Base-by-base conservation (phyloP, 37 sponge, comb jelly and placozoan species). In the Halichondria panicea region DNA sequence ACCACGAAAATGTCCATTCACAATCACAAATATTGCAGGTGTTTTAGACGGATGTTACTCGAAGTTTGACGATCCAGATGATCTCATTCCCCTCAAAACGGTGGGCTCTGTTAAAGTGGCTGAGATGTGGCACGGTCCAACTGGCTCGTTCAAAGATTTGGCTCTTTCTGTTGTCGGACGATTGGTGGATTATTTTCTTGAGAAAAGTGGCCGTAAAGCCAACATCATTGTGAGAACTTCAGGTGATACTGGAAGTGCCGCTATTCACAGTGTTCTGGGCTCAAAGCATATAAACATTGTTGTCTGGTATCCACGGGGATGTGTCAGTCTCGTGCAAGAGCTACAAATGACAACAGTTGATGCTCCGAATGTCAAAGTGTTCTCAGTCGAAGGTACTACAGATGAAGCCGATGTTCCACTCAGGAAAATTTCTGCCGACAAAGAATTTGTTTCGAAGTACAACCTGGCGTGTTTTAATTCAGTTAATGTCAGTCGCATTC, bases 211-310 rank as follows among this genome's bases (percentile, higher is more conserved):
- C 39, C 21, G 83, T 55, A 64, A 39, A 27, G 82, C 63, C 3
- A 77, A 68, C 0, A 56, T 76, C 12, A 48, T 91, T 0, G 83
- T 86, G 11, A 46, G 65, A 22, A 91, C 91, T 13, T 40, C 77
- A 8, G 91, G 91, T 27, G 91, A 91, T 70, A 91, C 91, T 13
- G 91, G 91, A 1, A 72, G 82, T 75, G 82, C 91, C 5, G 83
- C 91, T 3, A 91, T 91, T 6, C 78, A 72, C 31, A 53, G 72
- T 46, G 85, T 81, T 25, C 36, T 58, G 48, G 83, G 79, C 0
- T 52, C 39, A 12, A 12, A 53, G 25, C 54, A 70, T 32, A 63
- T 81, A 21, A 40, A 72, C 36, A 35, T 86, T 6, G 58, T 91
- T 18, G 82, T 80, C 2, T 39, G 80, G 67, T 91, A 80, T 77